Conservation (phyloP, 2,888 invertebrate genomes). For the Scrobipalpa costella region DNA sequence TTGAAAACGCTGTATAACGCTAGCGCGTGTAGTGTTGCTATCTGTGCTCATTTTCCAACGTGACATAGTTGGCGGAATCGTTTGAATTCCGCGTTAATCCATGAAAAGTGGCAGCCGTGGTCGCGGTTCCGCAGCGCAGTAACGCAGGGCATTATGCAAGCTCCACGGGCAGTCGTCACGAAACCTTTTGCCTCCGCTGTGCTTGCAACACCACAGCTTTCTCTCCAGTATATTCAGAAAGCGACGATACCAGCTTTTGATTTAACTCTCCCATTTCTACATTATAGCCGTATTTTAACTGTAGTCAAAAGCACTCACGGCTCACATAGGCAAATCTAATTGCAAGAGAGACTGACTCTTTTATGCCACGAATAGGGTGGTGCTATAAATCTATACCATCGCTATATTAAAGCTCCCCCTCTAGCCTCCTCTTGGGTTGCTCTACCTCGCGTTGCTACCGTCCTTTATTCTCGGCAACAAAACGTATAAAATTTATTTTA, state of each 20-base stretch:
- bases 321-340: conserved; percentile 18
- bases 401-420: conserved; percentile 23
- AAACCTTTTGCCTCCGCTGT: conserved; percentile 66
- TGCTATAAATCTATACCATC: conserved; percentile 15
- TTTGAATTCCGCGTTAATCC: conserved; percentile 46
- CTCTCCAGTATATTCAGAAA: conserved; percentile 48
- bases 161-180: conserved; percentile 60
- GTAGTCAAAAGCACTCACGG: background rate
- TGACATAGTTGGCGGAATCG: conserved; percentile 31
- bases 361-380: conserved; percentile 13
- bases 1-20: background rate
- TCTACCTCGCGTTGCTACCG: conserved; percentile 22
- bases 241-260: conserved; percentile 44
- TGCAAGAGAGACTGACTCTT: conserved; percentile 21
- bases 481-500: conserved; percentile 30
- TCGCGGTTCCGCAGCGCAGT: conserved; percentile 47
- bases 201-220: conserved; percentile 70
- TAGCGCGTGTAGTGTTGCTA: background rate
- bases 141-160: conserved; percentile 61
- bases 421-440: conserved; percentile 19
- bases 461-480: conserved; percentile 30
- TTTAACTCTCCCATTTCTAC: conserved; percentile 6
- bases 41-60: conserved; percentile 1
- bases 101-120: conserved; percentile 39
- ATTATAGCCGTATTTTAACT: background rate